Base-by-base conservation (phyloP, 1,140 invertebrate species). In the Drosophila orena region DNA sequence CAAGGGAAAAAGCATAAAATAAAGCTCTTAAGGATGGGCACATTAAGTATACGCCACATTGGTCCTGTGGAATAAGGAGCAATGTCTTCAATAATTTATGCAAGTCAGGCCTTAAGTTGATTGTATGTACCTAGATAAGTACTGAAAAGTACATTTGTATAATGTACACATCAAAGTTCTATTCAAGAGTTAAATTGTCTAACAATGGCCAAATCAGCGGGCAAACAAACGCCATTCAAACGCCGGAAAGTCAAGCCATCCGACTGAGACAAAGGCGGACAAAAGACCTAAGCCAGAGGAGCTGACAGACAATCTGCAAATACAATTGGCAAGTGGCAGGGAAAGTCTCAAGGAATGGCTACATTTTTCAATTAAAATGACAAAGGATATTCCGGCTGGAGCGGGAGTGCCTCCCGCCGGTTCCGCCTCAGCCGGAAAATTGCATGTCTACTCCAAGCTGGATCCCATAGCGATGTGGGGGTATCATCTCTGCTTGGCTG, bases 341-440 rank as follows among this genome's bases (percentile, higher is more conserved):
- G 38, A 22, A 20, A 11, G 4, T 20, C 46, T 10, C 24, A 5
- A 55, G 35, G 54, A 76, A 49, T 37, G 64, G 35, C 68, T 70
- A 49, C 20, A 57, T 68, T 73, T 85, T 85, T 85, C 81, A 85
- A 85, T 85, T 85, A 85, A 85, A 85, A 85, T 85, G 56, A 85
- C 77, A 85, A 85, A 70, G 66, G 76, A 59, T 30, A 14, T 46
- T 11, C 35, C 66, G n/a, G 2, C n/a, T 17, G 38, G 37, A 20
- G 42, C 10, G 3, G 4, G 49, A 30, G 56, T 17, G 35, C 37
- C 22, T 34, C 38, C 12, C 22, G n/a, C n/a, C n/a, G n/a, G n/a
- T n/a, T n/a, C n/a, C n/a, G n/a, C n/a, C n/a, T 65, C 54, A 72
- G 74, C 65, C 60, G 47, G 62, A 52, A 69, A 85, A 57, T 79